These are phyloP conservation scores for Halichondria panicea DNA, from an alignment of 37 sponge, comb jelly and placozoan species.

Conservation along the genomic window DNA sequence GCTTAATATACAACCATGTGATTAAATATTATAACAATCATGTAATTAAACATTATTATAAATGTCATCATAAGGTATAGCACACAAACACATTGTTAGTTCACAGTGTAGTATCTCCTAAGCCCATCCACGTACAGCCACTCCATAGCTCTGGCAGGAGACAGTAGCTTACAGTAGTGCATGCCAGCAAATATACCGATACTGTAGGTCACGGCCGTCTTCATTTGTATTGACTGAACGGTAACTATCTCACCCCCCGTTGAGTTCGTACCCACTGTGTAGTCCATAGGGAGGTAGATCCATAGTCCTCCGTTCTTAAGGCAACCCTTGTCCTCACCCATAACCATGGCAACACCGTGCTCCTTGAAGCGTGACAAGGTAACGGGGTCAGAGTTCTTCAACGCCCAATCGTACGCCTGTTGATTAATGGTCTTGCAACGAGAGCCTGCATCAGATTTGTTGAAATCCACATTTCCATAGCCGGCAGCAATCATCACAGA, in stretches of 20 bases:
- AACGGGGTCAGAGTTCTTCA: constrained; percentile 7
- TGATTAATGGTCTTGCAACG: constrained; percentile 69
- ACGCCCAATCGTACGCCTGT: constrained; percentile 49
- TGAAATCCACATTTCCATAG: constrained; percentile 58
- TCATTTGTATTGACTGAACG: constrained; percentile 53
- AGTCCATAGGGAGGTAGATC: constrained; percentile 59
- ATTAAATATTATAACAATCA: too few relatives aligned
- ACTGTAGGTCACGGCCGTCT: constrained; percentile 52
- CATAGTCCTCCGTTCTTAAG: constrained; percentile 71
- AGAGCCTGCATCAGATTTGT: constrained; percentile 67
- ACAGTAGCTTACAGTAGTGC: constrained; percentile 86
- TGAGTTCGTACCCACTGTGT: constrained; percentile 25
- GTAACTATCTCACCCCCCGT: constrained; percentile 39
- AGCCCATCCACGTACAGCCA: constrained; percentile 85
- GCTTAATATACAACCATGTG: too few relatives aligned
- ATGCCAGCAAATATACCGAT: constrained; percentile 55
- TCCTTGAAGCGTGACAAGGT: constrained; percentile 39
- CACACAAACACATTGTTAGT: neutral
- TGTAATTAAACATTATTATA: too few relatives aligned
- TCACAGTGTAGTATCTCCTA: constrained; percentile 56
- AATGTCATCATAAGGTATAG: too few relatives aligned
- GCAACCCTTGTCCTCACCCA: constrained; percentile 78
- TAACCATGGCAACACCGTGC: constrained; percentile 63
- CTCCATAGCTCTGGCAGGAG: constrained; percentile 85
- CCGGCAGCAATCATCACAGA: constrained; percentile 68